A percentile compares a stretch with the other conserved stretches of the same genome.
These are phyloP conservation scores for Megathymus violae DNA, from an alignment of 1,140 invertebrate species.

Conservation along the genomic window DNA sequence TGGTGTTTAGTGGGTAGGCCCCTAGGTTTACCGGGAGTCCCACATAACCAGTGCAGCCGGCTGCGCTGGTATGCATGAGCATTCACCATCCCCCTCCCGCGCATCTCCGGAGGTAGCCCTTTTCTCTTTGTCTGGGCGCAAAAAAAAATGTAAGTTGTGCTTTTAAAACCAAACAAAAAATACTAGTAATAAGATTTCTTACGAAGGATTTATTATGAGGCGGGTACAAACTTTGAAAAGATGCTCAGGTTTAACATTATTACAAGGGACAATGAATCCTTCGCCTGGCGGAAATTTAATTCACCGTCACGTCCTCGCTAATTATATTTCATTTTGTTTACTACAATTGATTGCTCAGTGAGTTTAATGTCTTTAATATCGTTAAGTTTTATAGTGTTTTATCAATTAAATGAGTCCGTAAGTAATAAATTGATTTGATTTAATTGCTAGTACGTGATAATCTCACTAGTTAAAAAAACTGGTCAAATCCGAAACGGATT, in stretches of 20 bases:
- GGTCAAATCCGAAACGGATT: no score
- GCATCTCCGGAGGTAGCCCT: no score
- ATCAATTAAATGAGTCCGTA: background rate
- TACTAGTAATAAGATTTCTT: conserved; percentile 46
- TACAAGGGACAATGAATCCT: conserved; percentile 58
- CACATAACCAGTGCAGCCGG: no score
- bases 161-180: no score
- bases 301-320: conserved; percentile 46
- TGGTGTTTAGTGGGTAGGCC: no score
- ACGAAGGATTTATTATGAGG: conserved; percentile 43
- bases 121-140: no score
- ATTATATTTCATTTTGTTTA: conserved; percentile 39
- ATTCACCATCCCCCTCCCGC: no score
- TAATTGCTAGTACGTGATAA: background rate
- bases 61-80: no score
- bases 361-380: conserved; percentile 23
- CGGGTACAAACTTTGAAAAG: conserved; percentile 44
- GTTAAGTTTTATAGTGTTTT: conserved; percentile 5
- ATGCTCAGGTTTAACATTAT: conserved; percentile 55
- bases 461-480: background rate
- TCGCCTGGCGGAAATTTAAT: conserved; percentile 53
- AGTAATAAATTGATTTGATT: background rate
- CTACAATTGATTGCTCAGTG: conserved; percentile 43
- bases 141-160: no score
- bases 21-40: no score